phyloP scores from a whole-genome alignment of 2,888 invertebrate genomes.

The Tachina grossa region DNA sequence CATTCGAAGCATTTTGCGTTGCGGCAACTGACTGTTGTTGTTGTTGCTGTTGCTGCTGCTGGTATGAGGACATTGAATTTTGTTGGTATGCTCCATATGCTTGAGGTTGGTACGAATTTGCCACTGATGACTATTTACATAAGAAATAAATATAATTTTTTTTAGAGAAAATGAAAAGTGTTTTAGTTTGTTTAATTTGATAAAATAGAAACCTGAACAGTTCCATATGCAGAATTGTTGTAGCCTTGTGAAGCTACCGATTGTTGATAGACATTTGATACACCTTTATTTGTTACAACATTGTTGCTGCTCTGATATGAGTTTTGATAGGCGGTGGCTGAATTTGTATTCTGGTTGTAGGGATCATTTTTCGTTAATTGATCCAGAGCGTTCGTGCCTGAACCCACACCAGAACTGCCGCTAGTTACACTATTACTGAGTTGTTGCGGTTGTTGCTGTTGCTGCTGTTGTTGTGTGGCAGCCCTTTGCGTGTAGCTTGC shows the following conservation, averaged over 20 bases:
- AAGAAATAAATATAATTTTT: neutral
- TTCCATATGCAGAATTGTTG: slow-evolving; percentile 81
- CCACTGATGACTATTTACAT: slow-evolving; percentile 77
- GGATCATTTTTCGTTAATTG: slow-evolving; percentile 82
- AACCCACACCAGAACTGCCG: slow-evolving; percentile 72
- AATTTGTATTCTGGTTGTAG: slow-evolving; percentile 80
- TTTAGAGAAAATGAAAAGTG: neutral
- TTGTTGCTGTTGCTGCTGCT: slow-evolving; percentile 77
- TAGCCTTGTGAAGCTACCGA: slow-evolving; percentile 80
- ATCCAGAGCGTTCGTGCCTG: slow-evolving; percentile 79
- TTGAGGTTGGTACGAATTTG: slow-evolving; percentile 81
- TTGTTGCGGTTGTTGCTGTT: slow-evolving; percentile 77
- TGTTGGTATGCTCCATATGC: slow-evolving; percentile 82
- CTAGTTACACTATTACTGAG: slow-evolving; percentile 72
- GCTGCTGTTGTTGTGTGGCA: slow-evolving; percentile 75
- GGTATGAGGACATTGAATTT: slow-evolving; percentile 82
- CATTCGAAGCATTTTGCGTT: slow-evolving; percentile 77
- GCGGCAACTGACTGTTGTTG: slow-evolving; percentile 74
- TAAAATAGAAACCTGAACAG: slow-evolving; percentile 77
- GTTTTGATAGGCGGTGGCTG: slow-evolving; percentile 79
- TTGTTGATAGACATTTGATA: slow-evolving; percentile 80
- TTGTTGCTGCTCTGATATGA: slow-evolving; percentile 79
- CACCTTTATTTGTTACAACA: slow-evolving; percentile 75
- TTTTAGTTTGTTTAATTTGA: neutral
- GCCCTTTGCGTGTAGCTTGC: slow-evolving; percentile 79